These are phyloP conservation scores for Myzus persicae DNA, from an alignment of 1,140 invertebrate genomes.

Conservation along the genomic window DNA sequence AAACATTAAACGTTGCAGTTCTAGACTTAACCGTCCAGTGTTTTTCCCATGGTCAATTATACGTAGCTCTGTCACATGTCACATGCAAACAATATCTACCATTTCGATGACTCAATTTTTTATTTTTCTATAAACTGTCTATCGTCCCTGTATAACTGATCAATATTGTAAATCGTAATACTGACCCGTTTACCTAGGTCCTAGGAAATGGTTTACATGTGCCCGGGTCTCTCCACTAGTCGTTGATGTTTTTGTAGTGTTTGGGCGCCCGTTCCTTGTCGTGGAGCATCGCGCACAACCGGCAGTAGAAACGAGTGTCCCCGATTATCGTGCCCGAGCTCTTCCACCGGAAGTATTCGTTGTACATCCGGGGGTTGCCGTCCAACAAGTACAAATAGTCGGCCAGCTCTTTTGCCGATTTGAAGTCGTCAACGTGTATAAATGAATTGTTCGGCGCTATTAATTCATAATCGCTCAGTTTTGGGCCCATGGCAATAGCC, in stretches of 20 bases:
- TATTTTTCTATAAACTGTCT: too few relatives aligned
- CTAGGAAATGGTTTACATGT: neutral
- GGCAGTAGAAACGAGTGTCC: constrained; percentile 93
- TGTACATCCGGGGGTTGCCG: constrained; percentile 84
- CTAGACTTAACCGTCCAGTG: too few relatives aligned
- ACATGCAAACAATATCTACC: too few relatives aligned
- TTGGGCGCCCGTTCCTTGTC: constrained; percentile 64
- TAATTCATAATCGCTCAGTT: constrained; percentile 84
- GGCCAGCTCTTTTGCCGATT: constrained; percentile 81
- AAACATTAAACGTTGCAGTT: too few relatives aligned
- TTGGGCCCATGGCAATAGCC: constrained; percentile 94
- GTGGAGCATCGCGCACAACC: constrained; percentile 88
- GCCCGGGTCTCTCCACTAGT: neutral
- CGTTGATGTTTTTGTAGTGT: neutral
- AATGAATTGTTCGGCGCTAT: constrained; percentile 86
- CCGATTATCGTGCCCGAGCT: constrained; percentile 86
- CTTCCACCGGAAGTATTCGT: constrained; percentile 89
- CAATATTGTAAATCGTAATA: too few relatives aligned
- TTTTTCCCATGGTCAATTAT: too few relatives aligned
- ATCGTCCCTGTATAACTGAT: too few relatives aligned
- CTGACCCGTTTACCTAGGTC: too few relatives aligned
- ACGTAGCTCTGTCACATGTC: too few relatives aligned
- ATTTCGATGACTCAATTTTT: too few relatives aligned
- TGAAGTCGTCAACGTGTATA: constrained; percentile 94
- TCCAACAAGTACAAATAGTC: constrained; percentile 83